Conservation (phyloP, 2,888 invertebrate species). For the Biston betularia region DNA sequence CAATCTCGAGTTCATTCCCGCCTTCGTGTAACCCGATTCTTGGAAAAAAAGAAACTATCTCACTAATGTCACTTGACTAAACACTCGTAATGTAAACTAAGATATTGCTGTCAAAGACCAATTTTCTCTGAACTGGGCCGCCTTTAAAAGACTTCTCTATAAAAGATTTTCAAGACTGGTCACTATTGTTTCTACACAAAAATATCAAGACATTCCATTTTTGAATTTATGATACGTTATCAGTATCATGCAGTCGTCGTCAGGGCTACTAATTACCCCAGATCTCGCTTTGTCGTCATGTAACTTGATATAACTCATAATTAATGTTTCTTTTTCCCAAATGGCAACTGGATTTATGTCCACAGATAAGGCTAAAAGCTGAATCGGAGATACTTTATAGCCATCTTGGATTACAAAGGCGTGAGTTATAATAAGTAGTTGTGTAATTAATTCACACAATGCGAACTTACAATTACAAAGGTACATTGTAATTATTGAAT, state of each 20-base stretch:
- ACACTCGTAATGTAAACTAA: conserved; percentile 65
- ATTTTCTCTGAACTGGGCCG: conserved; percentile 48
- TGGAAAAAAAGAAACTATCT: conserved; percentile 60
- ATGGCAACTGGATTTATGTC: conserved; percentile 48
- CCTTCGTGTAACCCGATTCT: conserved; percentile 72
- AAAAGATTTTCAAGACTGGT: conserved; percentile 42
- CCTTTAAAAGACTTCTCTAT: conserved; percentile 20
- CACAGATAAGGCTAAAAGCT: conserved; percentile 49
- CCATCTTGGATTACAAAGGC: conserved; percentile 59
- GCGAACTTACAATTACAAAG: conserved; percentile 60
- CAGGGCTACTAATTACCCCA: conserved; percentile 64
- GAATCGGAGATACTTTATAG: conserved; percentile 51
- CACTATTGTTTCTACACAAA: conserved; percentile 45
- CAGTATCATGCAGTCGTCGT: conserved; percentile 53
- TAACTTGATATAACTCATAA: conserved; percentile 59
- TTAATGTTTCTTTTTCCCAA: conserved; percentile 48
- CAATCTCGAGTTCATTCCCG: conserved; percentile 62
- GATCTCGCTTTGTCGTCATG: conserved; percentile 55
- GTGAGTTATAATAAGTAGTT: conserved; percentile 64
- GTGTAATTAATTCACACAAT: conserved; percentile 74
- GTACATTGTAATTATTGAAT: conserved; percentile 83
- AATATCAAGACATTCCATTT: conserved; percentile 47
- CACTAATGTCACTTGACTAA: conserved; percentile 67
- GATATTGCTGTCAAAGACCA: conserved; percentile 61
- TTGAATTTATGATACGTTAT: conserved; percentile 45